phyloP scores from a whole-genome alignment of 30 jellyfish, hydroid and myxozoan species.

The Hydractinia echinata region DNA sequence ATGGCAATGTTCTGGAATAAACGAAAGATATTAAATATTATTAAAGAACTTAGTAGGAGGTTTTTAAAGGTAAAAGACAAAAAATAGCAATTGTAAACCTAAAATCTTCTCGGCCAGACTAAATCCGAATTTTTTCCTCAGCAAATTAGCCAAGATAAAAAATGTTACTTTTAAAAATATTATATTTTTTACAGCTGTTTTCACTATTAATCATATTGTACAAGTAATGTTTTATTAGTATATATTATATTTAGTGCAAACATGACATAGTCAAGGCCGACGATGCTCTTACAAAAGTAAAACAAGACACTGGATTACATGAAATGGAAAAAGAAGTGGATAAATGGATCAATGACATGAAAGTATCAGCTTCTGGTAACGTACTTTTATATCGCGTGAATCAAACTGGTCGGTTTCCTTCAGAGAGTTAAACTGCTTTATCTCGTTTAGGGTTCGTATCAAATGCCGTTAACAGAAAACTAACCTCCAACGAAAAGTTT shows the following conservation, averaged over 20 bases:
- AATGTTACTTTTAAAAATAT: too few species aligned
- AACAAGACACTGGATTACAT: background rate
- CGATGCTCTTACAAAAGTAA: background rate
- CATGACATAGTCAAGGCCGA: background rate
- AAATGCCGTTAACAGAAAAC: too few species aligned
- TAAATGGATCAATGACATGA: slow-evolving; percentile 1
- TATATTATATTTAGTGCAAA: background rate
- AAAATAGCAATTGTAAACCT: background rate
- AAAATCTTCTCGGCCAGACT: too few species aligned
- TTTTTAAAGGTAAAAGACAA: background rate
- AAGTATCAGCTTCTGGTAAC: background rate
- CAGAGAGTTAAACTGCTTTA: too few species aligned
- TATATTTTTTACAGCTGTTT: too few species aligned
- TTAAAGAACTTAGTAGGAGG: background rate
- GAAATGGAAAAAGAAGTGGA: slow-evolving; percentile 10
- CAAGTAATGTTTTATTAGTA: background rate
- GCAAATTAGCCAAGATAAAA: too few species aligned
- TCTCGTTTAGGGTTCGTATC: too few species aligned
- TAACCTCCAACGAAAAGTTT: too few species aligned
- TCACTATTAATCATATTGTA: background rate
- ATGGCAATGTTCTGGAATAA: slow-evolving; percentile 15
- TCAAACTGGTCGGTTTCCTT: too few species aligned
- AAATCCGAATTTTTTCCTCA: too few species aligned
- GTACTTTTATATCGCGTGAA: too few species aligned
- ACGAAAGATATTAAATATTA: background rate